Base-by-base conservation (phyloP, 2,888 invertebrate species). In the Ectemnius cavifrons region DNA sequence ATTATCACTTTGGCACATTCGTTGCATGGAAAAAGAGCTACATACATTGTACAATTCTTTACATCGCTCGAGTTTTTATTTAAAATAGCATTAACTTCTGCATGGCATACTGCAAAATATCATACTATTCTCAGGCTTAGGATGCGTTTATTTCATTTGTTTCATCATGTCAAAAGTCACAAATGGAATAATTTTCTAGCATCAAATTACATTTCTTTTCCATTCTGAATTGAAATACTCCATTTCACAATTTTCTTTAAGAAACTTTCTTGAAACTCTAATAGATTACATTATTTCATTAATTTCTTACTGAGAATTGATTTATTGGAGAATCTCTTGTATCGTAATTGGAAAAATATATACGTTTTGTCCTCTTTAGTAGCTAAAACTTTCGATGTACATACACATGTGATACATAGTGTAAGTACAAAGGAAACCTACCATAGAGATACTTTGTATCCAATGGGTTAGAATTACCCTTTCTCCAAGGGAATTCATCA, bases 1-100 rank as follows among this genome's bases (percentile, higher is more conserved):
- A 99, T 97, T 46, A 99, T 97, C 46, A 98, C 92, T 91, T 99
- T 99, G 0, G 99, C 97, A 92, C 99, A 99, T 91, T 99, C 98
- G 88, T 99, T 98, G 91, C 99, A 99, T 0, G 99, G 99, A 90
- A 99, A 99, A 18, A 98, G 91, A 0, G 95, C 96, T 0, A 98
- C 97, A 88, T 97, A 99, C 0, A 99, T 94, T 0, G 94, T 94
- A 87, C 97, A 97, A 78, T 94, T 94, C 82, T 94, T 94, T 0
- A 98, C 92, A 91, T 96, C 94, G 0, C 94, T 92, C 0, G 94
- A 93, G 89, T 97, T 98, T 90, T 96, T 97, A 90, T 99, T 99
- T 16, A 99, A 87, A 79, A 99, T 96, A 0, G 99, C 99, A 92
- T 99, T 99, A 92, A 98, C 94, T 92, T 99, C 99, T 2, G 99